These are phyloP conservation scores for Chloroceryle aenea DNA, from an alignment of 2,113 vertebrate species.

Conservation along the genomic window DNA sequence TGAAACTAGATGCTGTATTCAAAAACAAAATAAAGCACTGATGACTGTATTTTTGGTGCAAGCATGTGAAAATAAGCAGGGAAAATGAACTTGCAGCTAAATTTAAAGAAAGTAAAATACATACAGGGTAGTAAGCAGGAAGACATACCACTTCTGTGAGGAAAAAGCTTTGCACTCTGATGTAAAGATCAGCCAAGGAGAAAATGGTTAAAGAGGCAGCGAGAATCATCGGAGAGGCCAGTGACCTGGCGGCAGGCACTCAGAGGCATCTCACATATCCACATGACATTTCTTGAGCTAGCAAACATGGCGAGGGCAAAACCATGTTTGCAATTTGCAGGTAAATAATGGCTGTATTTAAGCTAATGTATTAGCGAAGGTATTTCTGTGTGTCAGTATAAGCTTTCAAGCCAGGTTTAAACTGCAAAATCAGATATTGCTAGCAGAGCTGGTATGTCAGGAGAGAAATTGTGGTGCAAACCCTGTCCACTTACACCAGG, in stretches of 20 bases:
- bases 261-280: not conserved
- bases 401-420: not conserved
- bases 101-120: conserved; percentile 2
- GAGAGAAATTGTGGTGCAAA: not conserved
- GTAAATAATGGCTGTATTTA: not conserved
- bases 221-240: not conserved
- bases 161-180: not conserved
- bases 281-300: not conserved
- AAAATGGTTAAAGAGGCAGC: conserved; percentile 14
- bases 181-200: conserved; percentile 32
- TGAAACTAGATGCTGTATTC: conserved; percentile 11
- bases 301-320: not conserved
- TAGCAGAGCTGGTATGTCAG: not conserved
- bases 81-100: conserved; percentile 12
- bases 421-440: not conserved
- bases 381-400: not conserved
- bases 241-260: not conserved
- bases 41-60: conserved; percentile 15
- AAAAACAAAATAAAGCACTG: conserved; percentile 26
- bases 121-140: not conserved
- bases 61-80: conserved; percentile 4
- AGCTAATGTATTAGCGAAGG: not conserved
- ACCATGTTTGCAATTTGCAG: not conserved
- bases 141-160: not conserved
- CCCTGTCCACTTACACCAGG: not conserved